Evolutionary conservation across 2,113 vertebrate species (phyloP), one percentile per base, ranked within the genome.

Genomic region (Silurus asotus): DNA sequence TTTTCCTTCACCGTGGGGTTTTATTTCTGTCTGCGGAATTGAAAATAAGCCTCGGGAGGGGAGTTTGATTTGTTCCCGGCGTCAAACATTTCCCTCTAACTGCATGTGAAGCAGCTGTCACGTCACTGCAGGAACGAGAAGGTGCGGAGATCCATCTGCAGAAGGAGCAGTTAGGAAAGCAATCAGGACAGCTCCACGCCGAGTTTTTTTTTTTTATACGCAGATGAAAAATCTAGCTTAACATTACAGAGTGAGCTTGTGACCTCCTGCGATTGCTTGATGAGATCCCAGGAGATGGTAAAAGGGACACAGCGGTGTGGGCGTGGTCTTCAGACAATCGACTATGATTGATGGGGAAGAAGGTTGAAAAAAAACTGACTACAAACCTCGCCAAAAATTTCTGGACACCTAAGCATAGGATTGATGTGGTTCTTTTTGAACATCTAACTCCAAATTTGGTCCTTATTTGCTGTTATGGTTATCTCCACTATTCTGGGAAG

Each of bases 61-160:
- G n/a, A 4, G 45, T 88, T 88, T 82, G 87, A 81, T 81, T 88
- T 77, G 83, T 81, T 88, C 67, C 65, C 25, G 25, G 65, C 69
- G 74, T 49, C 56, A 11, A 81, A n/a, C 19, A 6, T 62, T 86
- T 45, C 58, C 83, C 48, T 28, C 72, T 74, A 56, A 53, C 25
- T 48, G 79, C 65, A 48, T 75, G 51, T 81, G 59, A 61, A n/a
- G 23, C 77, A 83, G 74, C 84, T 78, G 56, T 79, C 77, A 65
- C 53, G 69, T 65, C 79, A 70, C 72, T 53, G 74, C 58, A 10
- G 81, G 56, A 72, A 86, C 28, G 56, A 67, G 62, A 37, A 65
- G 80, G 80, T 56, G 11, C 56, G 45, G 78, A 19, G 45, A 69
- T 65, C 64, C 51, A 25, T 82, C 61, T 72, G 69, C 76, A 28